These are phyloP conservation scores for Shargacucullia verbasci DNA, from an alignment of 2,888 invertebrate genomes.

Conservation along the genomic window DNA sequence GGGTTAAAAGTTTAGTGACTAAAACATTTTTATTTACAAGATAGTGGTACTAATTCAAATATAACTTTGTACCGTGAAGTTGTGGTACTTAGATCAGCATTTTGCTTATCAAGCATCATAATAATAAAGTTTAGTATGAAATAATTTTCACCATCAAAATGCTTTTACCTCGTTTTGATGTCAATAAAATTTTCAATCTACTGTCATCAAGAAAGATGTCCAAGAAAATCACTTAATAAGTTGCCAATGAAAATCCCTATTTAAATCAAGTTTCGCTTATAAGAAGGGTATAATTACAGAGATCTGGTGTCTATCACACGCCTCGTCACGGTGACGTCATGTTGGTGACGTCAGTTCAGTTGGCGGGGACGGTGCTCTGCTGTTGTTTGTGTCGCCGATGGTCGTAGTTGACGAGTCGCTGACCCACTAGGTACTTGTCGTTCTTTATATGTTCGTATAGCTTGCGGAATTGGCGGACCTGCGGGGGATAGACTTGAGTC, in stretches of 20 bases:
- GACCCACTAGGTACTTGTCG: constrained; percentile 99
- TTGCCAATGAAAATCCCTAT: constrained; percentile 39
- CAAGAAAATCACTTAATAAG: constrained; percentile 38
- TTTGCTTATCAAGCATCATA: constrained; percentile 34
- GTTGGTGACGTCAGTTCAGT: constrained; percentile 63
- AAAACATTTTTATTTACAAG: constrained; percentile 60
- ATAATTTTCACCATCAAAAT: constrained; percentile 34
- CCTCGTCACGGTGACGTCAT: constrained; percentile 46
- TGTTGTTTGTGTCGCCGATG: constrained; percentile 91
- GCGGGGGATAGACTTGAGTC: constrained; percentile 69
- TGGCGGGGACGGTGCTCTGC: constrained; percentile 66
- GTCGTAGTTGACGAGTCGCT: constrained; percentile 98
- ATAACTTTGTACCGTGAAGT: constrained; percentile 43
- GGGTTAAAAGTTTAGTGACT: constrained; percentile 51
- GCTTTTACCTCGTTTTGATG: constrained; percentile 21
- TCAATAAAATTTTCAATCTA: constrained; percentile 23
- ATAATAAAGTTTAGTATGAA: constrained; percentile 16
- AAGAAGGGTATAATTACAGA: constrained; percentile 53
- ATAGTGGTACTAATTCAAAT: constrained; percentile 46
- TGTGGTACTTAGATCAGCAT: constrained; percentile 35
- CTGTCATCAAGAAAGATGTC: constrained; percentile 22
- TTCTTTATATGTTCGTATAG: constrained; percentile 99
- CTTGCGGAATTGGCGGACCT: constrained; percentile 97
- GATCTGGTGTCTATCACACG: constrained; percentile 43
- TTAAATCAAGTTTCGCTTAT: constrained; percentile 56